Evolutionary conservation across 1,140 invertebrate species (phyloP), one percentile per base, ranked within the genome.

Genomic region (Drosophila pseudoananassae): DNA sequence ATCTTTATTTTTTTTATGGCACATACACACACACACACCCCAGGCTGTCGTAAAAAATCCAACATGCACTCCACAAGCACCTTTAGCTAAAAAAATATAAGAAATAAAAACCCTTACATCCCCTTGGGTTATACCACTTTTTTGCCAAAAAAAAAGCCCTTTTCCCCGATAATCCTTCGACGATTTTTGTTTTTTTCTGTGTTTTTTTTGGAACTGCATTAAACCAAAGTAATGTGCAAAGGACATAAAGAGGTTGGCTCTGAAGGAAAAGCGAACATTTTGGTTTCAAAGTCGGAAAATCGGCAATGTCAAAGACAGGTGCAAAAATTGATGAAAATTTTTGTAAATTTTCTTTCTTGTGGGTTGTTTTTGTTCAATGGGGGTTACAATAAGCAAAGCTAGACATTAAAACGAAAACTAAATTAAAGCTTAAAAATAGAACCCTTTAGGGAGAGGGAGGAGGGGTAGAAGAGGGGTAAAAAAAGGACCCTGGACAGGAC

Each of bases 201-300:
- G 10, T 36, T 36, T 36, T 36, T 36, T 12, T 3, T 2, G 33
- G 46, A 33, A 61, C 56, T 75, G 56, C 68, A 78, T 54, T 59
- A 69, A 82, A 65, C 61, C 46, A 33, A 56, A 61, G 43, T 69
- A 61, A 78, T 60, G 54, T 15, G 17, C 40, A 14, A 27, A 38
- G 17, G 9, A 29, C 43, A 68, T 55, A 57, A 51, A 68, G 53
- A 49, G 50, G 40, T 17, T 45, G 14, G 15, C 40, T 17, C n/a
- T 45, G 9, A 45, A 40, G 38, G 14, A 17, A 43, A 23, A 23
- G 17, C 5, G 40, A 10, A 36, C 33, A 14, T 43, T 43, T 15
- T 20, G 40, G 40, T n/a, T 40, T 14, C 5, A 6, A 27, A 27
- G 25, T 5, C 25, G 25, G 25, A 43, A 43, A 43, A 43, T 43